phyloP scores from a whole-genome alignment of 2,888 invertebrate genomes.

The Melipona beecheii region DNA sequence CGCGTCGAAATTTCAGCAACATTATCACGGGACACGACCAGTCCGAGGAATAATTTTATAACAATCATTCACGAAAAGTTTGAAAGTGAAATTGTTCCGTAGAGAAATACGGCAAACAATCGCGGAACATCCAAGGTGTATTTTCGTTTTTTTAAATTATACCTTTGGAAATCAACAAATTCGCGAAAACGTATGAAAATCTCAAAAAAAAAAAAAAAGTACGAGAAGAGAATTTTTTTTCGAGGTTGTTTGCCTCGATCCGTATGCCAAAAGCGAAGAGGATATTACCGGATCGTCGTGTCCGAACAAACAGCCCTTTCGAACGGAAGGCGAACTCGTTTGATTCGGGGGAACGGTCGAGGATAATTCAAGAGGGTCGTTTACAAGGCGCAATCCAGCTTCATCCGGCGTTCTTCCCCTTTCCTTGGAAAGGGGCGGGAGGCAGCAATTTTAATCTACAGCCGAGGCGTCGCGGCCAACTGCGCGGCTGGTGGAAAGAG shows the following conservation, averaged over 20 bases:
- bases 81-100: too few relatives aligned
- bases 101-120: too few relatives aligned
- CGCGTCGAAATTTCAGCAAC: too few relatives aligned
- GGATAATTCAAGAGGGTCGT: constrained; percentile 46
- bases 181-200: background rate
- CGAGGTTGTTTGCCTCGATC: background rate
- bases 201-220: background rate
- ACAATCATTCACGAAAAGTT: too few relatives aligned
- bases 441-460: constrained; percentile 72
- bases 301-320: background rate
- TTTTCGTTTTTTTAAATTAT: too few relatives aligned
- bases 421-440: background rate
- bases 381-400: constrained; percentile 71
- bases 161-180: too few relatives aligned
- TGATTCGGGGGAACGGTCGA: constrained; percentile 8
- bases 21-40: too few relatives aligned
- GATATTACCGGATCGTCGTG: background rate
- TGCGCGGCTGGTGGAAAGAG: constrained; percentile 52
- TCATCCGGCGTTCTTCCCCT: background rate
- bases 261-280: background rate
- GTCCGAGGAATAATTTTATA: too few relatives aligned
- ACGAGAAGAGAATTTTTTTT: background rate
- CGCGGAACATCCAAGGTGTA: too few relatives aligned
- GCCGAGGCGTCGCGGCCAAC: constrained; percentile 66
- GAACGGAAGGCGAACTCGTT: constrained; percentile 42